These are phyloP conservation scores for Eristalis tenax DNA, from an alignment of 2,888 invertebrate genomes.

Conservation along the genomic window DNA sequence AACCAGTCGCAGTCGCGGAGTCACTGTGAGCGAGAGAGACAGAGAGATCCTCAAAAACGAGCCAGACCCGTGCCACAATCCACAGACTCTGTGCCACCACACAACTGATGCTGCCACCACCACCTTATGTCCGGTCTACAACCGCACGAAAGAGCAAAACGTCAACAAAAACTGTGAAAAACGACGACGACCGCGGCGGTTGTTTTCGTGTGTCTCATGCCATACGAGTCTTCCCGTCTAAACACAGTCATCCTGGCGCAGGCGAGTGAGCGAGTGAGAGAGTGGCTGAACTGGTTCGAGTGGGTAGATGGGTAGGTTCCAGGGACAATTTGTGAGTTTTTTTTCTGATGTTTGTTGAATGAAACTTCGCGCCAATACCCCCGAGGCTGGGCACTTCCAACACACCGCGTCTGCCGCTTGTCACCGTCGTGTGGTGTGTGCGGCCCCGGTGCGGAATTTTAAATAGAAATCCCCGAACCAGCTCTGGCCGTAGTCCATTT, in stretches of 20 bases:
- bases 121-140: slow-evolving; percentile 66
- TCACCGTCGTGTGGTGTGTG: not conserved
- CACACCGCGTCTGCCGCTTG: not conserved
- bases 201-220: slow-evolving; percentile 21
- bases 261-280: not conserved
- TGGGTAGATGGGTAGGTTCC: slow-evolving; percentile 48
- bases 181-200: not conserved
- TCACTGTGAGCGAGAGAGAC: slow-evolving; percentile 34
- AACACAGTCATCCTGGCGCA: not conserved
- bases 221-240: slow-evolving; percentile 47
- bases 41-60: slow-evolving; percentile 57
- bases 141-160: slow-evolving; percentile 38
- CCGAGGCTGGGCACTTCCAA: slow-evolving; percentile 20
- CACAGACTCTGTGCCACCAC: slow-evolving; percentile 14
- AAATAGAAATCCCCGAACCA: slow-evolving; percentile 61
- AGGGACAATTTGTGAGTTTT: slow-evolving; percentile 51
- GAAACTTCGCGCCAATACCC: slow-evolving; percentile 63
- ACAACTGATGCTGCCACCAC: slow-evolving; percentile 38
- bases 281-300: slow-evolving; percentile 42
- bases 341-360: slow-evolving; percentile 39
- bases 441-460: slow-evolving; percentile 50
- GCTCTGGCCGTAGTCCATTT: slow-evolving; percentile 47
- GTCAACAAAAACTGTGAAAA: slow-evolving; percentile 35
- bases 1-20: slow-evolving; percentile 50
- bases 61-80: slow-evolving; percentile 61